phyloP scores from a whole-genome alignment of 2,113 vertebrate species.

The Zosterops lateralis region DNA sequence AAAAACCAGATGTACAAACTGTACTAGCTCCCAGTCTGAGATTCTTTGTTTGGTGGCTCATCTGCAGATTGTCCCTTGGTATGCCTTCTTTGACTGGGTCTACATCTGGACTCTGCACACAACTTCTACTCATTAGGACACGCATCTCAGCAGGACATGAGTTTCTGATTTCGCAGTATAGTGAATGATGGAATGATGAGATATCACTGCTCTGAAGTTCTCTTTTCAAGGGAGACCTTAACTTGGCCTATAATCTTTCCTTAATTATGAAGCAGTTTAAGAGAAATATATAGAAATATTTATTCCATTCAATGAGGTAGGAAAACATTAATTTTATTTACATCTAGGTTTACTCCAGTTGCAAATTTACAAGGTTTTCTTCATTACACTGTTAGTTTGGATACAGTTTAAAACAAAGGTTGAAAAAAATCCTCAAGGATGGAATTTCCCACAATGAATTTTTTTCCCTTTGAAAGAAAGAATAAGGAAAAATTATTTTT shows the following conservation, averaged over 20 bases:
- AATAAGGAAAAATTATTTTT: fast-evolving
- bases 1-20: not conserved
- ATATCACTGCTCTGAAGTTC: not conserved
- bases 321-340: not conserved
- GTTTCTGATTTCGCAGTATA: not conserved
- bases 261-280: not conserved
- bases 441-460: not conserved
- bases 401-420: not conserved
- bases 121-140: not conserved
- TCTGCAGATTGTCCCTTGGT: not conserved
- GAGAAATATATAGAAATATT: not conserved
- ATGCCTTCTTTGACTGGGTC: not conserved
- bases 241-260: not conserved
- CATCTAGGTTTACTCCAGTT: not conserved
- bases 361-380: not conserved
- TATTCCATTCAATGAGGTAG: not conserved
- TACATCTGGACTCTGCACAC: not conserved
- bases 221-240: not conserved
- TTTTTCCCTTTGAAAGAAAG: not conserved
- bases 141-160: not conserved
- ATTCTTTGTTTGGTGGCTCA: not conserved
- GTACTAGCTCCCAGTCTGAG: not conserved
- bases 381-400: not conserved
- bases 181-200: not conserved
- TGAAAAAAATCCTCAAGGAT: not conserved